Conservation (phyloP, 2,888 invertebrate genomes). For the Nipponacmea schrenckii region DNA sequence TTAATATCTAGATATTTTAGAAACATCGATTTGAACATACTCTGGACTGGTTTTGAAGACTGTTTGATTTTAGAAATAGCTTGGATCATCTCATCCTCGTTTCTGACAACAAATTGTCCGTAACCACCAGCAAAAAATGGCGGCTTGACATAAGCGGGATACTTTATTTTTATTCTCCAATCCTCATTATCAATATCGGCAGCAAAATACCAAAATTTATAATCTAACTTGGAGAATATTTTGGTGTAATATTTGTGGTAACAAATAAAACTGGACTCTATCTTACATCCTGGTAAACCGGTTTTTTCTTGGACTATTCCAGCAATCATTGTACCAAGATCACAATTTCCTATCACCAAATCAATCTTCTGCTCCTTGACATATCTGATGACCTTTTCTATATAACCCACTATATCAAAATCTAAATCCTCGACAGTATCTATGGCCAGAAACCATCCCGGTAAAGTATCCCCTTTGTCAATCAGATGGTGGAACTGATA, state of each 20-base stretch:
- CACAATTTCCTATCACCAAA: not conserved
- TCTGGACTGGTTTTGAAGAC: not conserved
- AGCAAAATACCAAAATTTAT: not conserved
- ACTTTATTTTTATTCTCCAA: not conserved
- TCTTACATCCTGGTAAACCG: not conserved
- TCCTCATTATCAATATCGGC: not conserved
- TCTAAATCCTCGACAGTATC: not conserved
- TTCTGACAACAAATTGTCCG: not conserved
- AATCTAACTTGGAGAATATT: not conserved
- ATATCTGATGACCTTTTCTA: not conserved
- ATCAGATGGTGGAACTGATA: too few species aligned
- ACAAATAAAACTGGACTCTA: not conserved
- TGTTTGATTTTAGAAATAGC: not conserved
- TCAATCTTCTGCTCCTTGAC: not conserved
- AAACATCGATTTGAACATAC: not conserved
- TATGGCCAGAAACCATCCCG: too few species aligned
- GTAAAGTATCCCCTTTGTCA: too few species aligned
- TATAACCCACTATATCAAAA: not conserved
- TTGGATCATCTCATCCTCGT: not conserved
- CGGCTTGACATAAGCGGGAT: not conserved
- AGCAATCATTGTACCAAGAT: not conserved
- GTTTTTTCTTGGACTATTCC: not conserved
- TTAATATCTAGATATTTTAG: not conserved
- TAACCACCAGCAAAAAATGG: not conserved
- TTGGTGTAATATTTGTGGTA: not conserved